These are phyloP conservation scores for Paralichthys olivaceus DNA, from an alignment of 2,113 vertebrate genomes.

Conservation along the genomic window DNA sequence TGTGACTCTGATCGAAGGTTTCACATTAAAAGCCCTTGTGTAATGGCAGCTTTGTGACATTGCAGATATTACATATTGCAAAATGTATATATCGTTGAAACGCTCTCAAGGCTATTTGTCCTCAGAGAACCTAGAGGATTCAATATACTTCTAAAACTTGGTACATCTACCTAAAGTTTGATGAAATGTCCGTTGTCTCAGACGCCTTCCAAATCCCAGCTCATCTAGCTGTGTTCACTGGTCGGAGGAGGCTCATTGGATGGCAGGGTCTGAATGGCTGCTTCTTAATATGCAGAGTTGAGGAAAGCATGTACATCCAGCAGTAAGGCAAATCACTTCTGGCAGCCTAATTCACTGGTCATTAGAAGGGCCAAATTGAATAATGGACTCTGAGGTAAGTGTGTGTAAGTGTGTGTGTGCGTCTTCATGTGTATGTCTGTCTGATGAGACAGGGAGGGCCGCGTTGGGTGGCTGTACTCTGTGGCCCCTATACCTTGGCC, in stretches of 20 bases:
- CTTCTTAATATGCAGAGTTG: slow-evolving; percentile 64
- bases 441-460: slow-evolving; percentile 47
- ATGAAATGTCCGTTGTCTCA: slow-evolving; percentile 7
- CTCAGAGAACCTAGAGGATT: background rate
- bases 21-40: too few species aligned
- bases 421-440: slow-evolving; percentile 33
- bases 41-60: too few species aligned
- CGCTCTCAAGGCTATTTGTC: background rate
- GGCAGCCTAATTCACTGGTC: slow-evolving; percentile 83
- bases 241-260: slow-evolving; percentile 50
- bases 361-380: slow-evolving; percentile 84
- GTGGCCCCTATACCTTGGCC: slow-evolving; percentile 65
- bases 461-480: slow-evolving; percentile 59
- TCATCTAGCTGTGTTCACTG: slow-evolving; percentile 12
- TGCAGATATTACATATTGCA: background rate
- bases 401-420: slow-evolving; percentile 19
- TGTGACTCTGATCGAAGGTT: too few species aligned
- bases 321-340: slow-evolving; percentile 79
- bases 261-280: slow-evolving; percentile 44
- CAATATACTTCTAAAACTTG: background rate
- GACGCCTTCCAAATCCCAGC: slow-evolving; percentile 4
- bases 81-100: background rate
- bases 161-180: background rate
- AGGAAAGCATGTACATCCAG: slow-evolving; percentile 58
- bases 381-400: slow-evolving; percentile 74